Base-by-base conservation (phyloP, 2,797 vertebrate genomes). In the Gallirallus australis region DNA sequence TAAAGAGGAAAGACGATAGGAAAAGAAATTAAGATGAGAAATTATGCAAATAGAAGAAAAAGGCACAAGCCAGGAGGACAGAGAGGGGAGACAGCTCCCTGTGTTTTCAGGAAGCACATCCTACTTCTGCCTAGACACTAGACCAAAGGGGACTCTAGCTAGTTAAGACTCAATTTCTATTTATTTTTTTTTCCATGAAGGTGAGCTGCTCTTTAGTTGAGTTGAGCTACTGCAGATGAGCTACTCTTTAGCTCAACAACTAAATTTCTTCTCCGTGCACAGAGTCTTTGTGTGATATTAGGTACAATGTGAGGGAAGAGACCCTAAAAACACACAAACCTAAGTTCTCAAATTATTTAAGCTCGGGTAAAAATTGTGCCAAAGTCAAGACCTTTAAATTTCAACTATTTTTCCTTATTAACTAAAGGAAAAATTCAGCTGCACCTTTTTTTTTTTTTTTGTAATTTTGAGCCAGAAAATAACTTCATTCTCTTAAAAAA, bases 21-120 rank as follows among this genome's bases (percentile, higher is more conserved):
- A 81, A 90, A 57, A 53, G 47, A 76, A 94, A 96, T 94, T 28
- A 87, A 73, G 35, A 4, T 0, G 8, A 71, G 69, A 93, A 94
- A 76, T 75, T 78, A 94, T 33, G 73, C 88, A 95, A 78, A 90
- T 35, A 70, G 24, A 63, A 71, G 42, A 71, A 79, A 90, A 75
- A 94, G 50, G 40, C 76, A 86, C 60, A 35, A 93, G 21, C 3
- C n/a, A 72, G 57, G 53, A 88, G 79, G 64, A 75, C 63, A 85
- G 76, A 90, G 65, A 86, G 48, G 21, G 31, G 18, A 78, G n/a
- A 3, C 54, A 60, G 42, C 30, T 90, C 23, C 19, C 13, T 10
- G 39, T 5, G 9, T 33, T 80, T 66, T 31, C 2, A 23, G 78
- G 57, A n/a, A 89, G 15, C 31, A 16, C 15, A 69, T 45, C 90